Conservation (phyloP, 92 coral and sea anemone genomes). For the Parazoanthus darwini region DNA sequence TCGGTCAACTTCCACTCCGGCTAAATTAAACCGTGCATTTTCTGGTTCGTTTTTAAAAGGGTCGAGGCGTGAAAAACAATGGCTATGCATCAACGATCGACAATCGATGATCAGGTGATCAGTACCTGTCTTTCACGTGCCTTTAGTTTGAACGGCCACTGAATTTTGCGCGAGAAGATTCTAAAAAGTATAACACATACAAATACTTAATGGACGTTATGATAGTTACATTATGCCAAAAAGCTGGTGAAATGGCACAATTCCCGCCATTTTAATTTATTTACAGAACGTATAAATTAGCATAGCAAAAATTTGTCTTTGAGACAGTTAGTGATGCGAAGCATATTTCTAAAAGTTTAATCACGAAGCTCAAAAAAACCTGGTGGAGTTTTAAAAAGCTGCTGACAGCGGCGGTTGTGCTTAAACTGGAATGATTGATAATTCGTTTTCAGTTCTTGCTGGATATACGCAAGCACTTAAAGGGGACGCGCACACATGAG, state of each 20-base stretch:
- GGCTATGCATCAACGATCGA: background rate
- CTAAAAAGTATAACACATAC: background rate
- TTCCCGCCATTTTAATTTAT: slow-evolving; percentile 24
- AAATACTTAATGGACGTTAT: background rate
- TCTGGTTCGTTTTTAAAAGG: too few species aligned
- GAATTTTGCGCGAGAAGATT: background rate
- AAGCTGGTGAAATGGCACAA: background rate
- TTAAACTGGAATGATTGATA: background rate
- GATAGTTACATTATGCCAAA: background rate
- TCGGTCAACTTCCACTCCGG: background rate
- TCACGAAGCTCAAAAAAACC: background rate
- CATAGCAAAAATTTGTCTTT: background rate
- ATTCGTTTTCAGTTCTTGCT: too few species aligned
- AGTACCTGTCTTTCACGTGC: background rate
- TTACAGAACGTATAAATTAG: background rate
- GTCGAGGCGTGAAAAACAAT: background rate
- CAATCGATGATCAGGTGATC: background rate
- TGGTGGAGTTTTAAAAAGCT: background rate
- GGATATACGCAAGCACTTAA: too few species aligned
- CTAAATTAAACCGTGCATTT: background rate
- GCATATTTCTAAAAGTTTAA: background rate
- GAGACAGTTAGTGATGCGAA: background rate
- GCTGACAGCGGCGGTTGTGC: background rate
- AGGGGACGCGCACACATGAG: too few species aligned
- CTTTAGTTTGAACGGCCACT: background rate